phyloP scores from a whole-genome alignment of 2,888 invertebrate genomes.

The Herminia tarsipennalis region DNA sequence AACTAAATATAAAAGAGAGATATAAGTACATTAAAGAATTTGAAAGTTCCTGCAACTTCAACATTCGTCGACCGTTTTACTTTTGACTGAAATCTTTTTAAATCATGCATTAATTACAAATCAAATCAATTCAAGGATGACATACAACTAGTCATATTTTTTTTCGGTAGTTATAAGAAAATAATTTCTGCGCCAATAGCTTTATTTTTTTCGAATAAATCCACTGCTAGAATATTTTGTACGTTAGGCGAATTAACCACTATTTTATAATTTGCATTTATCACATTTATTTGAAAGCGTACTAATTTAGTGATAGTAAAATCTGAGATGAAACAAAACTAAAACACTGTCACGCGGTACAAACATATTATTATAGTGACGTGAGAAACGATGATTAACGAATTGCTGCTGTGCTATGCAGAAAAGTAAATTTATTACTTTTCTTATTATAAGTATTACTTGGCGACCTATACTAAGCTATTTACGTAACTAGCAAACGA shows the following conservation, averaged over 20 bases:
- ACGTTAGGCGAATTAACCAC: slow-evolving; percentile 56
- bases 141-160: too few relatives aligned
- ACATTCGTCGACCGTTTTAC: too few relatives aligned
- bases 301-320: slow-evolving; percentile 33
- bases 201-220: slow-evolving; percentile 42
- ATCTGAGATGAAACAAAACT: slow-evolving; percentile 29
- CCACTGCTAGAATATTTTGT: slow-evolving; percentile 57
- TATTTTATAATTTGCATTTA: slow-evolving; percentile 53
- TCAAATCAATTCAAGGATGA: too few relatives aligned
- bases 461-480: slow-evolving; percentile 52
- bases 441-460: slow-evolving; percentile 6
- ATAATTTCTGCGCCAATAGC: slow-evolving; percentile 31
- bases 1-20: too few relatives aligned
- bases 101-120: not conserved
- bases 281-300: slow-evolving; percentile 57
- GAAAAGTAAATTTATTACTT: not conserved
- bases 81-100: too few relatives aligned
- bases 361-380: slow-evolving; percentile 25
- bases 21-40: too few relatives aligned
- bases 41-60: too few relatives aligned
- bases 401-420: slow-evolving; percentile 24
- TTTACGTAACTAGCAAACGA: slow-evolving; percentile 61
- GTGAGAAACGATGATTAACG: slow-evolving; percentile 21
- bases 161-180: slow-evolving; percentile 31
- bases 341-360: slow-evolving; percentile 41